A percentile compares a stretch with the other conserved stretches of the same genome.
Evolutionary conservation across 2,797 vertebrate species (phyloP).

Genomic region (Vultur gryphus): DNA sequence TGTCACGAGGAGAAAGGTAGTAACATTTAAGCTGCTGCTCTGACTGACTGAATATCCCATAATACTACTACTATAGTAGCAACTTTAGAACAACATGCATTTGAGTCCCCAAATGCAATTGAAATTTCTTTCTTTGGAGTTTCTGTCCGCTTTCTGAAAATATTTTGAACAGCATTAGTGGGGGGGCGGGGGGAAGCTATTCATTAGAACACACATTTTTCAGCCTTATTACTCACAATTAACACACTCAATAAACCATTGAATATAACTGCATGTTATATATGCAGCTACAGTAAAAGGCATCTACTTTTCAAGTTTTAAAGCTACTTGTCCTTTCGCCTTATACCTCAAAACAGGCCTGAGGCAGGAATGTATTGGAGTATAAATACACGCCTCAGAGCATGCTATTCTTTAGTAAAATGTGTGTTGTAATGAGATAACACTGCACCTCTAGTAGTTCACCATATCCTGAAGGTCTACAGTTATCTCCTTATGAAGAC

Average conservation of each 20-base stretch:
- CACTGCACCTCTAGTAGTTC: neutral
- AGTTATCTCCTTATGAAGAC: neutral
- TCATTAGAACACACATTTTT: neutral
- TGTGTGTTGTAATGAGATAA: slow-evolving; percentile 17
- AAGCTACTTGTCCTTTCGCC: neutral
- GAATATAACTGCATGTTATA: neutral
- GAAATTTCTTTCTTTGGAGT: neutral
- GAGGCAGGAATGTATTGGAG: neutral
- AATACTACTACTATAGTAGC: neutral
- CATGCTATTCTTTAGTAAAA: neutral
- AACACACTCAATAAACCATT: neutral
- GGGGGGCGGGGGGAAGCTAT: rapidly evolving
- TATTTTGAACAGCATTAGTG: neutral
- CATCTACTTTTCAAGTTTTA: neutral
- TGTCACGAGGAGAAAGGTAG: neutral
- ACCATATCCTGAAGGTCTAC: neutral
- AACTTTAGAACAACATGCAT: neutral
- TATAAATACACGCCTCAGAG: neutral
- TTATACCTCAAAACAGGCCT: neutral
- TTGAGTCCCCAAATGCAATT: neutral
- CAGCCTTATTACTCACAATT: neutral
- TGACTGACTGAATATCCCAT: neutral
- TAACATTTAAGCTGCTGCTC: neutral
- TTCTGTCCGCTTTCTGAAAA: neutral
- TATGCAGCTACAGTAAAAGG: neutral